These are phyloP conservation scores for Ophion costatus DNA, from an alignment of 2,888 invertebrate species.

Conservation along the genomic window DNA sequence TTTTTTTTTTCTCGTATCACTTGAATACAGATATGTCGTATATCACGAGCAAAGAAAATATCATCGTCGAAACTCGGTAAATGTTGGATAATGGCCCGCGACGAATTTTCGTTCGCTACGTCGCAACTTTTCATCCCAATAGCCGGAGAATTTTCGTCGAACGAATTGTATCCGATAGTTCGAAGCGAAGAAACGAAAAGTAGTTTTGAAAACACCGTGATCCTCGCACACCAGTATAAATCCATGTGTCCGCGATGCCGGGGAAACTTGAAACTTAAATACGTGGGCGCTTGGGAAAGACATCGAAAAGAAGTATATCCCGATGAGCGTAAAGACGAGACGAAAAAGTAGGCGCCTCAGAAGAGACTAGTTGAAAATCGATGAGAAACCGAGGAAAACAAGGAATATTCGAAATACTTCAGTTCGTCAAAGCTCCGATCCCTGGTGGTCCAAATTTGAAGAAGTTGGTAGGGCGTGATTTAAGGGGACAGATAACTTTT, in stretches of 20 bases:
- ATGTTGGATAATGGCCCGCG: neutral
- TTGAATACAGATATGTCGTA: neutral
- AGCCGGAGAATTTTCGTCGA: neutral
- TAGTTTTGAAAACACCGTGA: constrained; percentile 6
- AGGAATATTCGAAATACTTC: too few species aligned
- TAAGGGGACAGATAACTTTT: too few species aligned
- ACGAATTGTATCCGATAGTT: constrained; percentile 28
- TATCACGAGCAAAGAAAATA: neutral
- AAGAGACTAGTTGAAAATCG: too few species aligned
- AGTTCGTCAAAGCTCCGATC: too few species aligned
- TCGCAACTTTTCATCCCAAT: neutral
- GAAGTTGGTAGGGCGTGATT: too few species aligned
- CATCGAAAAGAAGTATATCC: too few species aligned
- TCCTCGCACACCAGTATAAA: neutral
- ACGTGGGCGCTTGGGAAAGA: neutral
- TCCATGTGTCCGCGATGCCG: constrained; percentile 1
- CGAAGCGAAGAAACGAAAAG: neutral
- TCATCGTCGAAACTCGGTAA: neutral
- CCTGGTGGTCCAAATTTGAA: too few species aligned
- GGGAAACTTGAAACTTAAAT: constrained; percentile 17
- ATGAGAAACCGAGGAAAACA: too few species aligned
- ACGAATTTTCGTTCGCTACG: constrained; percentile 3
- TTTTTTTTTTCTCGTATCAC: too few species aligned
- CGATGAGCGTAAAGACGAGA: too few species aligned
- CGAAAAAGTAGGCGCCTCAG: too few species aligned